phyloP scores from a whole-genome alignment of 1,140 invertebrate species.

The Harlomillsia oculata region DNA sequence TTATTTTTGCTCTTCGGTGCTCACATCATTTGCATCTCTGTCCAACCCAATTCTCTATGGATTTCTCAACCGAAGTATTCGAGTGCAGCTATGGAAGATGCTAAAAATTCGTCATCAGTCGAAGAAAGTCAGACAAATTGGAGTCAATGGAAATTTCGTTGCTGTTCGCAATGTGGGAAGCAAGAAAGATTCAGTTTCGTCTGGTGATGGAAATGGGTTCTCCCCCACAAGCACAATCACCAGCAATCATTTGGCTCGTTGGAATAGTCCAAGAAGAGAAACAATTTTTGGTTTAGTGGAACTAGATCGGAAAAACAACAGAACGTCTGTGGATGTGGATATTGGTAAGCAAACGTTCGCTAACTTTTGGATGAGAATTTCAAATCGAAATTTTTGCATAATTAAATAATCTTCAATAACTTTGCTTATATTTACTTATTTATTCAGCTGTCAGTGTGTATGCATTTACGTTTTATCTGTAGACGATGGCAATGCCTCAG shows the following conservation, averaged over 20 bases:
- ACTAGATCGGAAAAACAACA: too few species aligned
- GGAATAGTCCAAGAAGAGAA: not conserved
- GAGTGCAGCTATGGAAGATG: constrained; percentile 24
- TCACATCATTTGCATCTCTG: constrained; percentile 13
- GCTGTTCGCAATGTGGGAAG: not conserved
- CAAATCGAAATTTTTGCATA: too few species aligned
- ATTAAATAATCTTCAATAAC: too few species aligned
- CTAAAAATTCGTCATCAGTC: constrained; percentile 8
- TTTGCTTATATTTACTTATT: too few species aligned
- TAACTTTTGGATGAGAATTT: too few species aligned
- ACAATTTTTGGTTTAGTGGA: too few species aligned
- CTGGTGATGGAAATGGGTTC: constrained; percentile 8
- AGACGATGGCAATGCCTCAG: too few species aligned
- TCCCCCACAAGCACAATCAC: not conserved
- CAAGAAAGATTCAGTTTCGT: constrained; percentile 25
- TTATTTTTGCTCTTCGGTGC: constrained; percentile 14
- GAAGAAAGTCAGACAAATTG: not conserved
- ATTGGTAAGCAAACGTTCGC: too few species aligned
- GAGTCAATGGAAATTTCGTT: not conserved
- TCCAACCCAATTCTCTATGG: constrained; percentile 32
- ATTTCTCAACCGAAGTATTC: constrained; percentile 30
- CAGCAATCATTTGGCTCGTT: not conserved
- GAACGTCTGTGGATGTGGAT: too few species aligned
- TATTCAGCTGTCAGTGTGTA: too few species aligned
- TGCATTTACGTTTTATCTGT: too few species aligned